A percentile compares a stretch with the other conserved stretches of the same genome.
Conservation (phyloP, 2,888 invertebrate genomes). For the Sinodicranocentrus sp. region DNA sequence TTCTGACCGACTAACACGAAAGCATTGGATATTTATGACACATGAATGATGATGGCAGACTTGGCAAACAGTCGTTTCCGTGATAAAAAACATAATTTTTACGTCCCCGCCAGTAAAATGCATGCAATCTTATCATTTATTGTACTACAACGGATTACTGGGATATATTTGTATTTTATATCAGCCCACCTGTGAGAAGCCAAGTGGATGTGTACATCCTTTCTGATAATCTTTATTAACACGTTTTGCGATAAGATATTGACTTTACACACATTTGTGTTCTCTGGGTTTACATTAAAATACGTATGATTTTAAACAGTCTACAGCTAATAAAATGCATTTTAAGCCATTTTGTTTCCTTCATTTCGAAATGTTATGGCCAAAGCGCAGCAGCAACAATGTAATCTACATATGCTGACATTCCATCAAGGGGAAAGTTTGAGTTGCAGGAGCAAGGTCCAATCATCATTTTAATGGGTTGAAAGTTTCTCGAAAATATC, state of each 20-base stretch:
- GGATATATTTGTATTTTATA: no score
- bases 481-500: neutral
- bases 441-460: neutral
- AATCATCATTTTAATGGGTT: neutral
- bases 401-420: neutral
- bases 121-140: no score
- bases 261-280: neutral
- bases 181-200: no score
- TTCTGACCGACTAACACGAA: no score
- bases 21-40: no score
- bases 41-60: no score
- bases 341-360: no score
- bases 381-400: slow-evolving; percentile 3
- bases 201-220: neutral
- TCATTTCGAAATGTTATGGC: neutral
- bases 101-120: no score
- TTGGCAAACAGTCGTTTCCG: no score
- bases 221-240: neutral
- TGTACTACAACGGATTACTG: no score
- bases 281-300: neutral
- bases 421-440: neutral
- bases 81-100: no score
- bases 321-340: neutral
- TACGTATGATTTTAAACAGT: neutral
- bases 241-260: neutral